Base-by-base conservation (phyloP, 2,797 vertebrate species). In the Chaetodon trifasciatus region DNA sequence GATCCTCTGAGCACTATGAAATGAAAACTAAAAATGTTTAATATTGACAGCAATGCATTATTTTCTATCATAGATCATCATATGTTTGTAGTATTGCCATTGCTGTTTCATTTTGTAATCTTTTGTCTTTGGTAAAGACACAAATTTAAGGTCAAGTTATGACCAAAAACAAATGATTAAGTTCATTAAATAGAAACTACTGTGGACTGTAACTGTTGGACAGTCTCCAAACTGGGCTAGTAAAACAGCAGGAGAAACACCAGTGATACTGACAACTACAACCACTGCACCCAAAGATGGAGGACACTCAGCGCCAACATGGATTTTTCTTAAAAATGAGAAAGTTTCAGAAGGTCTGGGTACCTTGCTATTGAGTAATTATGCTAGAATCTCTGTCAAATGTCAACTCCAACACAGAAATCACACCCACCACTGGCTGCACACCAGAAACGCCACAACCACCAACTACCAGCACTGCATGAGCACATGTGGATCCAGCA, bases 391-490 rank as follows among this genome's bases (percentile, higher is more conserved):
- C 50, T 57, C 52, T 65, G 57, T 69, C 24, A 44, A 73, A 70
- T 67, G 60, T 73, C 58, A 66, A 16, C 67, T 61, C 63, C 53
- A 52, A 75, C 75, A 61, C 68, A 74, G 57, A 74, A 77, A 63
- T 83, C 50, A 53, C 74, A 78, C 58, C 66, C 70, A 60, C 66
- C 61, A 60, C 21, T 5, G 15, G 35, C 61, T 35, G 21, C 37
- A 46, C 67, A 71, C 35, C 16, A 44, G 19, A 76, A 71, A n/a
- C 19, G 4, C 21, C 63, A 75, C 16, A 60, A 57, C 62, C 60
- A 67, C 39, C 47, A 56, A 49, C 28, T 6, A 58, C 7, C 50
- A 46, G 56, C 37, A 8, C 21, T 32, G 55, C 35, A 28, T 19
- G 0, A 69, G 69, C 57, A 75, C 65, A 68, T 64, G 67, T 72